Evolutionary conservation across 92 coral and sea anemone genomes (phyloP), one percentile per base, ranked within the genome.

Genomic region (Siderastrea radians): DNA sequence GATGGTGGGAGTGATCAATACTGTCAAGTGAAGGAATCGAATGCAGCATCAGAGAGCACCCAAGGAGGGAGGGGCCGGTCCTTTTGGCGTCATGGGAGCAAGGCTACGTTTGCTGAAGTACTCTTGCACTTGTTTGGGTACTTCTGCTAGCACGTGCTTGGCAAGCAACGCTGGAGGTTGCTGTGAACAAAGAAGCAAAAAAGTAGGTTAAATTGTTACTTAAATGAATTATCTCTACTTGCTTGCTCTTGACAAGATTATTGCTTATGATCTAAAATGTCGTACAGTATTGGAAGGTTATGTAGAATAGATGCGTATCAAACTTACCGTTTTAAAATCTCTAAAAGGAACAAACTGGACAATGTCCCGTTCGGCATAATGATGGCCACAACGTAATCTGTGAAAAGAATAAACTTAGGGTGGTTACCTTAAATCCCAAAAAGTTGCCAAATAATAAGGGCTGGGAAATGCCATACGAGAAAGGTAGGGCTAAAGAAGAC

Each of bases 291-390:
- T 26, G 38, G 38, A 26, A 26, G 38, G 38, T 26, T 0, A 26
- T 26, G 38, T 26, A 26, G 38, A 26, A 26, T 26, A 26, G 38
- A 26, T 26, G 38, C 38, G 38, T 26, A 26, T 26, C 9, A 55
- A 55, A 89, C 98, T 84, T 72, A 97, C 99, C 81, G 72, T 85
- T 90, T 96, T 95, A 80, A 93, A 97, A 54, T 97, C 98, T 61
- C 99, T 86, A 64, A 94, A 97, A 19, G 99, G 98, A 4, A 97
- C 99, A 89, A 97, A 97, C 90, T 97, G 99, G 1, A 97, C 99
- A 49, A 97, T 97, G 86, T 97, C 99, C 52, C 99, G 69, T 46
- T 94, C 95, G 2, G 99, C 99, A 4, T 83, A 82, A 69, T 92
- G 92, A 60, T 75, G 88, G 11, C 96, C 98, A 10, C 97, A 86